Percentiles rank a stretch among this genome's conserved stretches.
Conservation (phyloP, 2,888 invertebrate species). For the Craniophora ligustri region DNA sequence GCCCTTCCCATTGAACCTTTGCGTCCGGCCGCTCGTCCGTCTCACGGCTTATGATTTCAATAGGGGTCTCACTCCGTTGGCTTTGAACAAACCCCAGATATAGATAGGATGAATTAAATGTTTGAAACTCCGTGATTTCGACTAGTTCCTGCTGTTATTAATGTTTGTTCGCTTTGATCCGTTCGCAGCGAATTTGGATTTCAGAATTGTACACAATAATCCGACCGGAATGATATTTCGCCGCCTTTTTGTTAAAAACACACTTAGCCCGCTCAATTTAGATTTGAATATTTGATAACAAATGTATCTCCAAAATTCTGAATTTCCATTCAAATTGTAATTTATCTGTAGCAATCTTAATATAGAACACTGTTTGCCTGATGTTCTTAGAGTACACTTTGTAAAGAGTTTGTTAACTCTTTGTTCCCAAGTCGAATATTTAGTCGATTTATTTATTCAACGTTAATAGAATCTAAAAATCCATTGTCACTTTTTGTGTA, state of each 20-base stretch:
- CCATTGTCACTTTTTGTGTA: conserved; percentile 31
- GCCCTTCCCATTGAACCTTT: conserved; percentile 60
- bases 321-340: conserved; percentile 24
- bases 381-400: conserved; percentile 17
- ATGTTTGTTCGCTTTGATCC: conserved; percentile 52
- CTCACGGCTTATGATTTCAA: conserved; percentile 61
- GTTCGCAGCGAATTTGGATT: conserved; percentile 19
- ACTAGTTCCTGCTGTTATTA: conserved; percentile 45
- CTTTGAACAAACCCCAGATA: conserved; percentile 53
- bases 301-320: conserved; percentile 1
- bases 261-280: conserved; percentile 5
- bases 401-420: conserved; percentile 13
- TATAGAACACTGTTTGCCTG: conserved; percentile 6
- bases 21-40: conserved; percentile 49
- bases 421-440: conserved; percentile 29
- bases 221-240: conserved; percentile 1
- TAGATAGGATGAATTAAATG: conserved; percentile 53
- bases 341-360: conserved; percentile 24
- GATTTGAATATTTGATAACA: conserved; percentile 18
- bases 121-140: conserved; percentile 44
- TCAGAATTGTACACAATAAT: conserved; percentile 19
- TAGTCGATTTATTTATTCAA: conserved; percentile 30
- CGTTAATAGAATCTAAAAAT: conserved; percentile 38
- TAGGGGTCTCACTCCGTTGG: conserved; percentile 55
- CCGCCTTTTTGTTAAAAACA: conserved; percentile 9